phyloP scores from a whole-genome alignment of 2,113 vertebrate genomes.

The Sula dactylatra region DNA sequence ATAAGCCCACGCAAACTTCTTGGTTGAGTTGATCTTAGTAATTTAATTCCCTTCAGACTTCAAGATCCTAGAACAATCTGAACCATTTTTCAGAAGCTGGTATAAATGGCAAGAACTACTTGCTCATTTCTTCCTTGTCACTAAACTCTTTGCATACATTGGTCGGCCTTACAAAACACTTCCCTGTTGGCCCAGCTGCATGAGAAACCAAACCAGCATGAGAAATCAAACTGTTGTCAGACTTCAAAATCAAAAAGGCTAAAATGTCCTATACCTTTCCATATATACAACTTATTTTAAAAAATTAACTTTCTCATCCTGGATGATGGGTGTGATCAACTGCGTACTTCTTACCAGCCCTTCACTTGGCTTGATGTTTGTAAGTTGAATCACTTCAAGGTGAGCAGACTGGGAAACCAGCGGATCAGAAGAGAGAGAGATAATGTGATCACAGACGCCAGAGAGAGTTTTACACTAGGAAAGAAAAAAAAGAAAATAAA shows the following conservation, averaged over 20 bases:
- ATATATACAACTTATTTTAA: background rate
- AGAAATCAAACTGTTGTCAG: background rate
- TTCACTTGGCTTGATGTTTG: constrained; percentile 87
- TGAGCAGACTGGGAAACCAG: constrained; percentile 85
- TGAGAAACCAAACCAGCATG: background rate
- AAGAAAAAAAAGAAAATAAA: background rate
- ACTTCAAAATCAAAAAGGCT: background rate
- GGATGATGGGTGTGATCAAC: constrained; percentile 63
- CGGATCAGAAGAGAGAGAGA: constrained; percentile 82
- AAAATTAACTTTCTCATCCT: background rate
- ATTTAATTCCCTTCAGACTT: constrained; percentile 49
- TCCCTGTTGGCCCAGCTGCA: background rate
- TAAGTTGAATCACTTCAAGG: constrained; percentile 84
- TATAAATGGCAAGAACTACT: constrained; percentile 29
- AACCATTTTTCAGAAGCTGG: constrained; percentile 13
- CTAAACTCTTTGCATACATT: background rate
- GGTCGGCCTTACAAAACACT: background rate
- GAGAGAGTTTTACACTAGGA: constrained; percentile 84
- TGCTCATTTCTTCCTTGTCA: background rate
- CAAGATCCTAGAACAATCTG: constrained; percentile 35
- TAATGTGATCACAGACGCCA: constrained; percentile 84
- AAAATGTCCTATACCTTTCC: background rate
- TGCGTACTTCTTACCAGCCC: constrained; percentile 83
- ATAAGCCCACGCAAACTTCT: constrained; percentile 33
- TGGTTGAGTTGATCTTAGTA: constrained; percentile 28